A percentile compares a stretch with the other conserved stretches of the same genome.
Evolutionary conservation across 2,888 invertebrate genomes (phyloP).

Genomic region (Alentia gelatinosa): DNA sequence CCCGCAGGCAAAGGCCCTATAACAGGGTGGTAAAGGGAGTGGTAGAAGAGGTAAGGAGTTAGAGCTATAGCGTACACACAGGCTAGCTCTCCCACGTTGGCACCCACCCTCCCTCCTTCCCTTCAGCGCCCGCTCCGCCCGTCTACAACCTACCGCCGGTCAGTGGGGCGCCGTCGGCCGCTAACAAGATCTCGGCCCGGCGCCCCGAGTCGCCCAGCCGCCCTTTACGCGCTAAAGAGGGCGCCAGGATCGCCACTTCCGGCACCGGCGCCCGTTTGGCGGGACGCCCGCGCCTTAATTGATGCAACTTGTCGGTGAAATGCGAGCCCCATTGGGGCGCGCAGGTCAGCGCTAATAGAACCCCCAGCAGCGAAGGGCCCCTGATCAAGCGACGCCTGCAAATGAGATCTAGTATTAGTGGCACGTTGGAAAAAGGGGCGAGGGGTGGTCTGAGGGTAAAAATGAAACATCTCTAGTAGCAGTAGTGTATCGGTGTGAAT

Average conservation of each 20-base stretch:
- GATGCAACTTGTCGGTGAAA: not conserved
- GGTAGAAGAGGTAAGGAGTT: too few species aligned
- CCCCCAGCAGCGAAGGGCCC: not conserved
- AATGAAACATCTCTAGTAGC: not conserved
- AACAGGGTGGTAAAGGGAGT: too few species aligned
- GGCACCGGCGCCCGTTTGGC: not conserved
- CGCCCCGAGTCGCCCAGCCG: not conserved
- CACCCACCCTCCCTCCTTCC: not conserved
- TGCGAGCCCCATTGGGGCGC: not conserved
- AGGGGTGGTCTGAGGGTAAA: not conserved
- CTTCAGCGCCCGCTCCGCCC: not conserved
- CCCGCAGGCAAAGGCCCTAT: too few species aligned
- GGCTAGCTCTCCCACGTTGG: too few species aligned
- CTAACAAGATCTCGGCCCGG: not conserved
- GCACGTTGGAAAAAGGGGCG: too few species aligned
- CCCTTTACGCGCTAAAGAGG: constrained; percentile 2
- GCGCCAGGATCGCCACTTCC: constrained; percentile 15
- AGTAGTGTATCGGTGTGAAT: too few species aligned
- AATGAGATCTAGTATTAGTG: not conserved
- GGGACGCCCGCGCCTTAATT: not conserved
- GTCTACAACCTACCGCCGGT: not conserved
- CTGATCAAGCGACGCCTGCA: not conserved
- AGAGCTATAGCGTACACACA: too few species aligned
- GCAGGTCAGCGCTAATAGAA: not conserved
- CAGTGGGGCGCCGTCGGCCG: not conserved